Base-by-base conservation (phyloP, 2,797 vertebrate species). In the Catharus ustulatus region DNA sequence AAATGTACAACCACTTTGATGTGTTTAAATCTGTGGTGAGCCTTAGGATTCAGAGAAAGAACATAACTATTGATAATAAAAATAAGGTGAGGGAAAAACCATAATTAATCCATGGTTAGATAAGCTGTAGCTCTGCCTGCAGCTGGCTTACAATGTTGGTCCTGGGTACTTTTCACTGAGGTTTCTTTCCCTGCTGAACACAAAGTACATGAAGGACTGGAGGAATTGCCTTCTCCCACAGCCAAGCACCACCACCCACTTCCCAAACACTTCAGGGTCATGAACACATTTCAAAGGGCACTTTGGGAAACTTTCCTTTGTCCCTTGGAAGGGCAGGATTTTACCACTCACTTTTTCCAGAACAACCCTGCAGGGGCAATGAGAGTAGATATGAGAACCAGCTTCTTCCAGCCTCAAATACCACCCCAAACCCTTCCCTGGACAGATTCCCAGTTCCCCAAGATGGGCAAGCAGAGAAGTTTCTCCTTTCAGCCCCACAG, bases 291-390 rank as follows among this genome's bases (percentile, higher is more conserved):
- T 15, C 21, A 18, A 23, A 52, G n/a, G 15, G 18, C 18, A 15
- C n/a, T 40, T 45, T 42, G 72, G 52, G 6, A 45, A 82, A 59
- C 8, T 15, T 17, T 21, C 15, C 34, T 49, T 48, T 49, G 5
- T 68, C 43, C 54, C 63, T 67, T 38, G 21, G 9, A 81, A 46
- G 40, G 42, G 22, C 4, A 49, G 10, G n/a, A 54, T 40, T 84
- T 66, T 19, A 55, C 10, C 15, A n/a, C 14, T 11, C 52, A 36
- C 2, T 14, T 15, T 20, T 40, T 36, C 55, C 61, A 71, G 13
- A 78, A 29, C 15, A 84, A 20, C 24, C 19, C 10, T 3, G 1
- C 4, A 40, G n/a, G 9, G 4, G 2, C 20, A 30, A 2, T 0
- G 10, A 59, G 21, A 64, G 19, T 40, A 57, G 17, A 40, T 24